These are phyloP conservation scores for Yponomeuta plumbellus DNA, from an alignment of 2,888 invertebrate species.

Conservation along the genomic window DNA sequence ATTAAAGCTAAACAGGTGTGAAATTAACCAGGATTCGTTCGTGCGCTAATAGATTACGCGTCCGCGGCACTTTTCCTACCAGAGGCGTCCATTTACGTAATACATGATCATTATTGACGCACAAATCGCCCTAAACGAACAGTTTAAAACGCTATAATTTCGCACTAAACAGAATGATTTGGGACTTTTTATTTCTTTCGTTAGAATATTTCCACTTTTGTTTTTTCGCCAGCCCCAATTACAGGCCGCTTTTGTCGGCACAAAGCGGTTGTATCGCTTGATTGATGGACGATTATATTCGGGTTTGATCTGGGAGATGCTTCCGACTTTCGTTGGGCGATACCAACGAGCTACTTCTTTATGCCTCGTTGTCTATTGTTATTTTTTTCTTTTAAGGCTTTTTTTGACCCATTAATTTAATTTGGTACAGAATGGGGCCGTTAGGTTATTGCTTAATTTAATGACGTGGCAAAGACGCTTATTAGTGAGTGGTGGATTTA, in stretches of 20 bases:
- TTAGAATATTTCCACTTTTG: slow-evolving; percentile 71
- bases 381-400: slow-evolving; percentile 21
- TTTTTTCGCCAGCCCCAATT: slow-evolving; percentile 64
- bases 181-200: slow-evolving; percentile 52
- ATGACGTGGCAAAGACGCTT: slow-evolving; percentile 18
- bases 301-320: slow-evolving; percentile 57
- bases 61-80: slow-evolving; percentile 50
- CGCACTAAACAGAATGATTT: slow-evolving; percentile 72
- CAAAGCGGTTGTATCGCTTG: slow-evolving; percentile 55
- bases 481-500: neutral
- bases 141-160: slow-evolving; percentile 72
- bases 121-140: slow-evolving; percentile 63
- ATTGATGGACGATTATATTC: slow-evolving; percentile 72
- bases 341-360: slow-evolving; percentile 34
- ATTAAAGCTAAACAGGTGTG: slow-evolving; percentile 74
- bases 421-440: slow-evolving; percentile 25
- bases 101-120: slow-evolving; percentile 55
- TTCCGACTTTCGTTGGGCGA: slow-evolving; percentile 60
- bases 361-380: neutral
- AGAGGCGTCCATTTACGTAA: slow-evolving; percentile 58
- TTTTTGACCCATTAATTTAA: slow-evolving; percentile 39
- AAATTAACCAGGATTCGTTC: slow-evolving; percentile 71
- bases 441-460: slow-evolving; percentile 24
- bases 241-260: slow-evolving; percentile 49
- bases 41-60: slow-evolving; percentile 58